Base-by-base conservation (phyloP, 1,140 invertebrate genomes). In the Polyergus mexicanus region DNA sequence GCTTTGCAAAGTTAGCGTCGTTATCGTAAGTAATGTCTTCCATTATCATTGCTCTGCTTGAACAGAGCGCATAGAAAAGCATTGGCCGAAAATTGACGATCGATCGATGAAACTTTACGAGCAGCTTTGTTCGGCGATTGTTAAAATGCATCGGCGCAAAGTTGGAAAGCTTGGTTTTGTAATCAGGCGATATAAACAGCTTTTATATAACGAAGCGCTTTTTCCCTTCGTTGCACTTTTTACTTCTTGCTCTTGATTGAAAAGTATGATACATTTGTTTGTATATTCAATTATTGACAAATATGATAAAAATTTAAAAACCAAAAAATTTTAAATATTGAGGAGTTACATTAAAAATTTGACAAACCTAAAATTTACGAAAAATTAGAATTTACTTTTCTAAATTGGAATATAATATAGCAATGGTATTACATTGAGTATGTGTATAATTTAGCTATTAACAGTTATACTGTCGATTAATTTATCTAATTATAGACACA, bases 1-100 rank as follows among this genome's bases (percentile, higher is more conserved):
- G 47, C 58, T n/a, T 41, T 25, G 58, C 54, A 47, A 85, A 81
- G 54, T 86, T 86, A 32, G 35, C 54, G 51, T 58, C 60, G 78
- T 84, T 89, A 87, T 63, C 85, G 88, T 80, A 88, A 89, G 84
- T 86, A 89, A 89, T 60, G 85, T 41, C 66, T 72, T 74, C 88
- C 72, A 80, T 89, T 89, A 89, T 89, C 88, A 80, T 35, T 47
- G 38, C n/a, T 47, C n/a, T 28, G 44, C 60, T 86, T n/a, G 56
- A 84, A 69, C 66, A 69, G 44, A 41, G 56, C 71, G 76, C 71
- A 86, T 86, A 85, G 87, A 51, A 89, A 85, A 78, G 60, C 77
- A 56, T 32, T 65, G 41, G 41, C 6, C 54, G 60, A 85, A 83
- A 89, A 76, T 74, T 28, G 84, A 86, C 51, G 72, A 38, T 47